Evolutionary conservation across 2,888 invertebrate genomes (phyloP).

Genomic region (Drosophila rubida): DNA sequence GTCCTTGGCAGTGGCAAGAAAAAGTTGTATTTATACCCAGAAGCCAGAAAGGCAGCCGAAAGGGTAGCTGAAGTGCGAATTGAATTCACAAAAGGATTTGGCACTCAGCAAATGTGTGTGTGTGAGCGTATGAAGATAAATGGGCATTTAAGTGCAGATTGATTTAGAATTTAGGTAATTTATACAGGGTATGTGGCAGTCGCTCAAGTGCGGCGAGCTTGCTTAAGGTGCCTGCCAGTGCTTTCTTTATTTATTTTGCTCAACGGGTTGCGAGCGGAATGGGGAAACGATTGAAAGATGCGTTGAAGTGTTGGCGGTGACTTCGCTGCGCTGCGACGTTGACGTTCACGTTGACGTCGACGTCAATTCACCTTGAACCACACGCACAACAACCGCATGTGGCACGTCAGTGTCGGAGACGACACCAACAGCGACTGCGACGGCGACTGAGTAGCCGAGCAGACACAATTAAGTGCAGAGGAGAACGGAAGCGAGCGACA

Average conservation of each 20-base stretch:
- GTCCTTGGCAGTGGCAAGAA: slow-evolving; percentile 80
- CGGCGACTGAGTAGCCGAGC: slow-evolving; percentile 31
- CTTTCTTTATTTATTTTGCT: slow-evolving; percentile 33
- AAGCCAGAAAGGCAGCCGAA: not conserved
- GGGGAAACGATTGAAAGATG: slow-evolving; percentile 78
- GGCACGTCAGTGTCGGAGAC: slow-evolving; percentile 17
- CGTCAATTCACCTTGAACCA: slow-evolving; percentile 82
- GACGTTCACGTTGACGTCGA: slow-evolving; percentile 41
- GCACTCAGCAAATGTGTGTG: not conserved
- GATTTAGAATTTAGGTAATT: not conserved
- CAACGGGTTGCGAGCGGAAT: slow-evolving; percentile 63
- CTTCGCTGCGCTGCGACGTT: slow-evolving; percentile 37
- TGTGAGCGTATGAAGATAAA: not conserved
- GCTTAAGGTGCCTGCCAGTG: not conserved
- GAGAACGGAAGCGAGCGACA: slow-evolving; percentile 72
- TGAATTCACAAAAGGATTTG: not conserved
- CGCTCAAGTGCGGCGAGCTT: slow-evolving; percentile 1
- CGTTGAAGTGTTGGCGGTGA: slow-evolving; percentile 65
- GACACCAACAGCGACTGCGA: slow-evolving; percentile 15
- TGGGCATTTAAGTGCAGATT: not conserved
- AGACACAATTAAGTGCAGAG: slow-evolving; percentile 78
- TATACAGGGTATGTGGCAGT: slow-evolving; percentile 21
- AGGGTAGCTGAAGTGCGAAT: slow-evolving; percentile 28
- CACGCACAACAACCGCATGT: slow-evolving; percentile 56
- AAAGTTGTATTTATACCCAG: slow-evolving; percentile 34